Evolutionary conservation across 1,140 invertebrate genomes (phyloP), one percentile per base, ranked within the genome.

Genomic region (Anadara kagoshimensis): DNA sequence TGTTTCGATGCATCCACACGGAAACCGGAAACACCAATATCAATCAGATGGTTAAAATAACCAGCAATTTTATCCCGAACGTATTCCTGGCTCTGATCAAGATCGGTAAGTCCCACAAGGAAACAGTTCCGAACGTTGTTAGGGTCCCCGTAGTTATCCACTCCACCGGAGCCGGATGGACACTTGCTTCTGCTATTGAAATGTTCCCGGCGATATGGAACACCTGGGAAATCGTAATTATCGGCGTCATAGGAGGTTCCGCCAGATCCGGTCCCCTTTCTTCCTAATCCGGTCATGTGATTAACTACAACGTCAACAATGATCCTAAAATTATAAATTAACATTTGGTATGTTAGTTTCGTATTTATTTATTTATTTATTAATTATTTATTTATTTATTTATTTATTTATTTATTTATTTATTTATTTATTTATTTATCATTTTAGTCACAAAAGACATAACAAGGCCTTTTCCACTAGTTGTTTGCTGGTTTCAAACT

Each of bases 221-320:
- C 91, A 0, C 89, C 91, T 5, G 91, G 90, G 73, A 89, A 92
- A 53, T 86, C 75, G 51, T 78, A 72, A 1, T 80, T 81, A n/a
- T 76, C 83, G 49, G 91, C 86, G 74, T 91, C 90, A 47, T 82
- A 86, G 0, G 70, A 75, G 26, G 73, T 82, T 20, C 90, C 90
- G 4, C 78, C 87, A 3, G 85, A 83, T 18, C 88, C 84, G 11
- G 75, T 75, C 11, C 90, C 87, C 10, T 62, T 72, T 61, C 78
- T 78, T 14, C 86, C 88, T 0, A 82, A 59, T 18, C 92, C 94
- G 12, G 93, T 92, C 96, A 97, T 97, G 86, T 98, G 96, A 83
- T 98, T 98, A 20, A 97, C 88, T 4, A 98, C 92, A 0, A 93
- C 91, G 86, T 98, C 96, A 0, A 95, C 94, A 83, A 95, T 96